Percentiles rank a stretch among this genome's conserved stretches.
Evolutionary conservation across 2,113 vertebrate species (phyloP).

Genomic region (Pholis gunnellus): DNA sequence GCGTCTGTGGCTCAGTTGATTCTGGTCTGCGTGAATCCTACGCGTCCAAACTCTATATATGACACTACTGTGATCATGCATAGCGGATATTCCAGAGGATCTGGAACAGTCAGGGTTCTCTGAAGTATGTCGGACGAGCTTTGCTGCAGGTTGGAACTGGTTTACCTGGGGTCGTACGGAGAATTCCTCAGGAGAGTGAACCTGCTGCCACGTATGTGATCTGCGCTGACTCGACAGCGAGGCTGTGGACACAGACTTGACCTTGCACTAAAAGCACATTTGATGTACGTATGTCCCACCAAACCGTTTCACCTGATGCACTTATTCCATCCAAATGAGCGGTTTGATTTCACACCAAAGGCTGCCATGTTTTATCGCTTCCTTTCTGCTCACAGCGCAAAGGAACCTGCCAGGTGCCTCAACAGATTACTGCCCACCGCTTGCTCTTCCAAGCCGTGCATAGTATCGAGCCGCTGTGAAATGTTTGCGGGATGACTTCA

Average conservation of each 20-base stretch:
- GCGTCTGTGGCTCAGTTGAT: not conserved
- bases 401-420: slow-evolving; percentile 18
- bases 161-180: slow-evolving; percentile 65
- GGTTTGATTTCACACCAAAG: slow-evolving; percentile 24
- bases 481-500: slow-evolving; percentile 78
- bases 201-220: slow-evolving; percentile 63
- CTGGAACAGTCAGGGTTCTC: slow-evolving; percentile 30
- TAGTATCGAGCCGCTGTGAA: slow-evolving; percentile 64
- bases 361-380: not conserved
- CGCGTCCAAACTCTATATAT: not conserved
- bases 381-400: slow-evolving; percentile 2
- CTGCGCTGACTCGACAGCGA: not conserved
- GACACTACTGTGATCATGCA: slow-evolving; percentile 2
- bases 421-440: slow-evolving; percentile 13
- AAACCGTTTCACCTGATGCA: not conserved
- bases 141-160: slow-evolving; percentile 81
- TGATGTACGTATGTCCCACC: not conserved
- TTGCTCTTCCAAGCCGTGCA: slow-evolving; percentile 22
- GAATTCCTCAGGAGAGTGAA: slow-evolving; percentile 68
- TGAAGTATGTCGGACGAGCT: slow-evolving; percentile 61
- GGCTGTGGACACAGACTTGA: slow-evolving; percentile 32
- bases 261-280: slow-evolving; percentile 10
- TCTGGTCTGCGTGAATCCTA: not conserved
- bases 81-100: slow-evolving; percentile 2
- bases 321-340: slow-evolving; percentile 12